Base-by-base conservation (phyloP, 1,140 invertebrate species). In the Heliconius nattereri region DNA sequence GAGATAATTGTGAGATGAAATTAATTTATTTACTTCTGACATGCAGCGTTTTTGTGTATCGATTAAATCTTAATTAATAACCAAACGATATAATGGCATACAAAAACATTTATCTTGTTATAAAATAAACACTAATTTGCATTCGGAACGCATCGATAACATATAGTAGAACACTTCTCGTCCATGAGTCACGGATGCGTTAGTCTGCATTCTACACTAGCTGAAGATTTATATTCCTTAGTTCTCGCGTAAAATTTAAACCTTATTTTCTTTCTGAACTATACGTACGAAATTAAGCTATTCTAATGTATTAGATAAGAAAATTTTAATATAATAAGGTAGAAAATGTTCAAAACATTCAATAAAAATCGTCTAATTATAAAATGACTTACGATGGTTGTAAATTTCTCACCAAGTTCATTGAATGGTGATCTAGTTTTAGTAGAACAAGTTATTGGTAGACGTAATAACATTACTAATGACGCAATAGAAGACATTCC, bases 91-190 rank as follows among this genome's bases (percentile, higher is more conserved):
- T 16, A 16, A 66, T 66, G 23, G 13, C 23, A 26, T 73, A 49
- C 20, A 29, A 45, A 45, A 73, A 73, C 26, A 26, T 23, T 73
- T 26, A 49, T 26, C 60, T 66, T 66, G 60, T 66, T 11, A 66
- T 66, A 66, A 66, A 66, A 45, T 76, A 76, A 76, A 76, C 23
- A n/a, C 54, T 76, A 60, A 76, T 81, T 81, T 81, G 60, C 70
- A 81, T 84, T 78, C 81, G 71, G 60, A 72, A 60, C 81, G 77
- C 83, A 75, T 82, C 77, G 57, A 84, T 76, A 84, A 81, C 71
- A 82, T 84, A 81, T 85, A 84, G 84, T 87, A 81, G 84, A 85
- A 83, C 83, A 80, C 83, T 87, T 83, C 84, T 83, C 74, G 81
- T 40, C 75, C 85, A 85, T 83, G 84, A 85, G 75, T 83, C 85